Percentiles rank a stretch among this genome's conserved stretches.
These are phyloP conservation scores for Dugesia japonica DNA, from an alignment of 2,888 invertebrate species.

Conservation along the genomic window DNA sequence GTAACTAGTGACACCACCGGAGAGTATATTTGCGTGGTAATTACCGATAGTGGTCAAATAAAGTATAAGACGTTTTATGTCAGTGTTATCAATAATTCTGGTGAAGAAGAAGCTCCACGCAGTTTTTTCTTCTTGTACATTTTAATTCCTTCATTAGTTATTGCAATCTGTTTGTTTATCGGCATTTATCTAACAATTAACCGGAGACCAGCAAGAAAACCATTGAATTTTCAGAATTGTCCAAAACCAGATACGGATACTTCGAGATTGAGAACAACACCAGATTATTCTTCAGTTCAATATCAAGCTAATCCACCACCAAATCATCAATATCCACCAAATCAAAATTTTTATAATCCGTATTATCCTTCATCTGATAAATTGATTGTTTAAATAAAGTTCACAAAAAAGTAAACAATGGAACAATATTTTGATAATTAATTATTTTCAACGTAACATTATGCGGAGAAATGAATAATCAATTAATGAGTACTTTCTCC, in stretches of 20 bases:
- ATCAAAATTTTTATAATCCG: not conserved
- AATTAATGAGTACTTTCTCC: too few species aligned
- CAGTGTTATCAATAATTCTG: not conserved
- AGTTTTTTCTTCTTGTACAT: not conserved
- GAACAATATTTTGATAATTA: too few species aligned
- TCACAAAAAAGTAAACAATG: too few species aligned
- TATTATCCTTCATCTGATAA: conserved; percentile 7
- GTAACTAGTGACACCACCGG: not conserved
- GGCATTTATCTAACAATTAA: not conserved
- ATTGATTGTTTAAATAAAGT: not conserved
- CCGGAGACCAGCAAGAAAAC: not conserved
- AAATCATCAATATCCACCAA: conserved; percentile 2
- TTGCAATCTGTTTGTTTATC: not conserved
- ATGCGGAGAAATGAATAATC: too few species aligned
- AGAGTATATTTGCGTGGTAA: not conserved
- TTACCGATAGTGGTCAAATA: not conserved
- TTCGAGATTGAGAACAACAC: not conserved
- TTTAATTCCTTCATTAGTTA: not conserved
- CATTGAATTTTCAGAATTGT: not conserved
- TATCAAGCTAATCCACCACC: not conserved
- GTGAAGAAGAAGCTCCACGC: not conserved
- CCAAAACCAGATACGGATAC: not conserved
- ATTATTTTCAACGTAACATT: too few species aligned
- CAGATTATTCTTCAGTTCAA: not conserved
- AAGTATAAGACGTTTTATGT: not conserved